A percentile compares a stretch with the other conserved stretches of the same genome.
phyloP scores from a whole-genome alignment of 2,797 vertebrate genomes.

The Channa striata region DNA sequence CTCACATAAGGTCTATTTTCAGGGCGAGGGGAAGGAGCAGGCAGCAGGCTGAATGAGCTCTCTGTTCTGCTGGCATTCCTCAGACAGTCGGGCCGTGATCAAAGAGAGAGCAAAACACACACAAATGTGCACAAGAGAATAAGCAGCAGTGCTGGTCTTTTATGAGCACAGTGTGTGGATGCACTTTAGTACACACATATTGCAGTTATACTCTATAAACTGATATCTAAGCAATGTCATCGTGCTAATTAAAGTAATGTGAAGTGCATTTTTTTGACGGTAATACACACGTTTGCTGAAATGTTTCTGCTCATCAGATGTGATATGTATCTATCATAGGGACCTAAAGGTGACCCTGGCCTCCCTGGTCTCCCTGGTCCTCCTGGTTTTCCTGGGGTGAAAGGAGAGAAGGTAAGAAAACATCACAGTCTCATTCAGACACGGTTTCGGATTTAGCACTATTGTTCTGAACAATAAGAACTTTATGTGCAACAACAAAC shows the following conservation, averaged over 20 bases:
- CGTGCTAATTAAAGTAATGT: background rate
- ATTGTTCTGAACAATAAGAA: constrained; percentile 15
- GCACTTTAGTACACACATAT: background rate
- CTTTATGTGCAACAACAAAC: constrained; percentile 26
- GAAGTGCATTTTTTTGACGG: background rate
- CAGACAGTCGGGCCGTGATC: constrained; percentile 58
- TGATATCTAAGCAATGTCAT: background rate
- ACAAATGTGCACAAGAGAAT: constrained; percentile 50
- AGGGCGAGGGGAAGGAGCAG: constrained; percentile 80
- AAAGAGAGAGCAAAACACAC: constrained; percentile 55
- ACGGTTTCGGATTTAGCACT: constrained; percentile 3
- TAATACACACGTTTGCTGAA: background rate
- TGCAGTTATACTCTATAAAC: background rate
- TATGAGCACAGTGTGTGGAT: background rate
- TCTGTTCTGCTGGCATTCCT: constrained; percentile 88
- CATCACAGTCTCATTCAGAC: constrained; percentile 4
- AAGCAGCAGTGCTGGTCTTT: constrained; percentile 21
- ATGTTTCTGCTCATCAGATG: constrained; percentile 10
- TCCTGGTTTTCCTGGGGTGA: constrained; percentile 90
- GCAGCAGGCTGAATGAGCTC: constrained; percentile 85
- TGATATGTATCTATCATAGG: constrained; percentile 80
- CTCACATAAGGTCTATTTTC: constrained; percentile 87
- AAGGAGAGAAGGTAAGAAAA: constrained; percentile 94
- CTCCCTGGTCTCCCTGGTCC: constrained; percentile 94
- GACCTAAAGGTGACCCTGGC: constrained; percentile 91